Evolutionary conservation across 2,888 invertebrate genomes (phyloP).

Genomic region (Balanococcus diminutus): DNA sequence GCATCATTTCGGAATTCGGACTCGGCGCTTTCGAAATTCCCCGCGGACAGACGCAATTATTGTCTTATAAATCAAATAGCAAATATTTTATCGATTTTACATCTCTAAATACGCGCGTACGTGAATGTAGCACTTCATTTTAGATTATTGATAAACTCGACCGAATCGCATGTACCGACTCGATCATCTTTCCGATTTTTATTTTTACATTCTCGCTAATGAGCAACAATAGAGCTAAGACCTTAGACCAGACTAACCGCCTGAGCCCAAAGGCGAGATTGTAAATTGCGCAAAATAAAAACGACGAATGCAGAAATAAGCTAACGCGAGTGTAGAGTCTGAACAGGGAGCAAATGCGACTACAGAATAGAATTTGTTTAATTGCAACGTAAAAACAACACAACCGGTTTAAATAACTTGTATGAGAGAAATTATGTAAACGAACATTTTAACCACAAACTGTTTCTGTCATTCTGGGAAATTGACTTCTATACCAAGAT

Average conservation of each 20-base stretch:
- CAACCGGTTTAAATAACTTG: slow-evolving; percentile 39
- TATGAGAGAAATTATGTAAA: slow-evolving; percentile 2
- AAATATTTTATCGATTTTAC: slow-evolving; percentile 2
- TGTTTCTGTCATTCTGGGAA: not conserved
- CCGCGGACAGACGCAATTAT: slow-evolving; percentile 37
- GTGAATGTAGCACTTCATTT: slow-evolving; percentile 9
- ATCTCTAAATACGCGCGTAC: slow-evolving; percentile 6
- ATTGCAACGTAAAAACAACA: not conserved
- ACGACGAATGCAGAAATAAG: not conserved
- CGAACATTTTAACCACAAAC: not conserved
- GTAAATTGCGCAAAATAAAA: not conserved
- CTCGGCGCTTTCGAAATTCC: not conserved
- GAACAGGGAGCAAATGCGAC: not conserved
- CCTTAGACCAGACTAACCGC: not conserved
- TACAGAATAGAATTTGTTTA: slow-evolving; percentile 33
- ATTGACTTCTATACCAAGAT: not conserved
- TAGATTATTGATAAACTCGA: not conserved
- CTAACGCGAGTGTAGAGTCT: not conserved
- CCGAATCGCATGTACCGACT: not conserved
- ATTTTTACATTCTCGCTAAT: slow-evolving; percentile 12
- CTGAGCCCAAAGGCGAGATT: not conserved
- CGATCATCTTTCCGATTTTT: not conserved
- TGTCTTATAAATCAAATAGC: slow-evolving; percentile 34
- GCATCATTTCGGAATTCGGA: not conserved
- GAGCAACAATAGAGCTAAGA: slow-evolving; percentile 39